Evolutionary conservation across 2,113 vertebrate species (phyloP).

Genomic region (Microcebus jonahi): DNA sequence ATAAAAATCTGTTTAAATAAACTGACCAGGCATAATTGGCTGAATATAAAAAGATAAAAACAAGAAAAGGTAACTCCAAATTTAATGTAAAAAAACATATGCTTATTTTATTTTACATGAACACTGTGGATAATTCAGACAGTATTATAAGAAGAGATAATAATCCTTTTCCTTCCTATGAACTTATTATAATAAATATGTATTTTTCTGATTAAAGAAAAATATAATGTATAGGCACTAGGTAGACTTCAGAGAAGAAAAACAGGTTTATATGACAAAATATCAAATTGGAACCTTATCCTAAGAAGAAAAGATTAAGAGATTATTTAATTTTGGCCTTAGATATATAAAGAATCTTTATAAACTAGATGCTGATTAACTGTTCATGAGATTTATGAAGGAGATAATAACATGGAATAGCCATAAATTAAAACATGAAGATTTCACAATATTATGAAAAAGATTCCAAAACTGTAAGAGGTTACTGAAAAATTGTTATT

Average conservation of each 20-base stretch:
- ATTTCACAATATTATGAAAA: neutral
- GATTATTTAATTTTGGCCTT: neutral
- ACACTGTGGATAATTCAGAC: no score
- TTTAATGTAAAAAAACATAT: neutral
- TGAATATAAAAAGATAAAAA: neutral
- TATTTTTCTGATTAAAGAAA: neutral
- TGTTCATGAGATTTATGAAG: neutral
- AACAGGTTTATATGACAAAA: neutral
- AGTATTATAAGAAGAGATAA: neutral
- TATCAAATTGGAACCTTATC: neutral
- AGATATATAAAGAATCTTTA: neutral
- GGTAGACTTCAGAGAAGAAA: neutral
- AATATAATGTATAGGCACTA: neutral
- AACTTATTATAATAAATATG: neutral
- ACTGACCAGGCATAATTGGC: neutral
- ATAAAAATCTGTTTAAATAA: neutral
- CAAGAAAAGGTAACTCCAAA: neutral
- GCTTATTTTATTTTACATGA: neutral
- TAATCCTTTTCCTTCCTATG: neutral
- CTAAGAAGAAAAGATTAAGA: slow-evolving; percentile 19
- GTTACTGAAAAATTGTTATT: neutral
- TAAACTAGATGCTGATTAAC: no score
- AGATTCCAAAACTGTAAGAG: neutral
- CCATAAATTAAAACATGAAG: neutral
- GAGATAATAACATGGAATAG: neutral